A percentile compares a stretch with the other conserved stretches of the same genome.
Evolutionary conservation across 2,888 invertebrate species (phyloP).

Genomic region (Drosophila pseudotakahashii): DNA sequence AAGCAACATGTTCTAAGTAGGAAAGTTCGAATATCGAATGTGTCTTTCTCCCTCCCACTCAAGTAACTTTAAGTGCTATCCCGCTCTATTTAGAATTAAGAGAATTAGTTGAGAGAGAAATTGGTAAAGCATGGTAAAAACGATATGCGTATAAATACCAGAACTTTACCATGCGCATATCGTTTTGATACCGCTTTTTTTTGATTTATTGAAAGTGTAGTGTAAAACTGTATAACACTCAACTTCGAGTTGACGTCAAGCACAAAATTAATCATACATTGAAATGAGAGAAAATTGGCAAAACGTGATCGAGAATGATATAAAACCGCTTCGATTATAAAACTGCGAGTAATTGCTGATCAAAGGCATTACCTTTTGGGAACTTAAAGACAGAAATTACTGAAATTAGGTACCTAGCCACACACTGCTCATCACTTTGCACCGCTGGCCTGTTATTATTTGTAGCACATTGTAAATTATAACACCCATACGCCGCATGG

Average conservation of each 20-base stretch:
- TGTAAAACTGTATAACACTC: neutral
- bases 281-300: neutral
- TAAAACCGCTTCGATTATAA: neutral
- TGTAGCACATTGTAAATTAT: slow-evolving; percentile 30
- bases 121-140: too few species aligned
- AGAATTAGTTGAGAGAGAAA: too few species aligned
- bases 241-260: neutral
- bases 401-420: neutral
- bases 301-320: neutral
- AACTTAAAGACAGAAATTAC: neutral
- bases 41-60: too few species aligned
- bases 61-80: too few species aligned
- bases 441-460: slow-evolving; percentile 21
- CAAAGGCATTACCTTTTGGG: neutral
- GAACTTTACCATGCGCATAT: too few species aligned
- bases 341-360: neutral
- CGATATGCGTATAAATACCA: too few species aligned
- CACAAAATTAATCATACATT: neutral
- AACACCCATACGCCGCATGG: slow-evolving; percentile 40
- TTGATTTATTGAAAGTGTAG: too few species aligned
- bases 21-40: too few species aligned
- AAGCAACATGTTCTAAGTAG: too few species aligned
- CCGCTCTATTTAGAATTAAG: too few species aligned
- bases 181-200: too few species aligned
- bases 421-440: slow-evolving; percentile 15